Evolutionary conservation across 2,888 invertebrate genomes (phyloP).

Genomic region (Hermaeophaga mercurialis): DNA sequence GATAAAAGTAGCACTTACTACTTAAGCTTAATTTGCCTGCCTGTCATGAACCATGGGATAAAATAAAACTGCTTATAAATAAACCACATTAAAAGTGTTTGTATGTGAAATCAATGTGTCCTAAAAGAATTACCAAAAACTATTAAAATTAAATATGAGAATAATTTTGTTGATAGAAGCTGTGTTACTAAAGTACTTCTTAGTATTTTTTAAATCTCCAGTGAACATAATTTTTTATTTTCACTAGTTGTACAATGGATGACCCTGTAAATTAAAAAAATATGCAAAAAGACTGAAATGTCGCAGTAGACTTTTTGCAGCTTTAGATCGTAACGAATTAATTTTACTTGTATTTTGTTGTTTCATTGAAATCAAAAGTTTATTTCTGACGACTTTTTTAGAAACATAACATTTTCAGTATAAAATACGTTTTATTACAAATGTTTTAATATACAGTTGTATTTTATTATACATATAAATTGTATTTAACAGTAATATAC

Average conservation of each 20-base stretch:
- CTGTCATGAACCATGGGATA: no score
- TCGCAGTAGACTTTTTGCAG: constrained; percentile 48
- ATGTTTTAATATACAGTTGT: constrained; percentile 44
- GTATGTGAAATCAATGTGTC: no score
- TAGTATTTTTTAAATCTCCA: no score
- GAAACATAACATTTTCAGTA: constrained; percentile 32
- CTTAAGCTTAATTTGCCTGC: no score
- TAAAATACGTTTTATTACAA: constrained; percentile 41
- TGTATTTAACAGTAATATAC: constrained; percentile 41
- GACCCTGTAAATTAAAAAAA: constrained; percentile 30
- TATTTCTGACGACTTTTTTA: constrained; percentile 18
- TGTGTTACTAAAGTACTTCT: no score
- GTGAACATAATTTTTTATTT: no score
- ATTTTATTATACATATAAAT: constrained; percentile 46
- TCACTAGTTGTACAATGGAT: constrained; percentile 27
- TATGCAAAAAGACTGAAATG: constrained; percentile 50
- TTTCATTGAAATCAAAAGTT: constrained; percentile 17
- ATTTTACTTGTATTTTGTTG: constrained; percentile 23
- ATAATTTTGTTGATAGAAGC: no score
- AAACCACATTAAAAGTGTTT: no score
- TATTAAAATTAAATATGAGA: no score
- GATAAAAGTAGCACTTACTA: no score
- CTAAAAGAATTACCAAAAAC: no score
- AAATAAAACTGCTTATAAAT: no score
- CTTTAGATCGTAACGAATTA: constrained; percentile 29